phyloP scores from a whole-genome alignment of 2,888 invertebrate species.

The Scaeva pyrastri region DNA sequence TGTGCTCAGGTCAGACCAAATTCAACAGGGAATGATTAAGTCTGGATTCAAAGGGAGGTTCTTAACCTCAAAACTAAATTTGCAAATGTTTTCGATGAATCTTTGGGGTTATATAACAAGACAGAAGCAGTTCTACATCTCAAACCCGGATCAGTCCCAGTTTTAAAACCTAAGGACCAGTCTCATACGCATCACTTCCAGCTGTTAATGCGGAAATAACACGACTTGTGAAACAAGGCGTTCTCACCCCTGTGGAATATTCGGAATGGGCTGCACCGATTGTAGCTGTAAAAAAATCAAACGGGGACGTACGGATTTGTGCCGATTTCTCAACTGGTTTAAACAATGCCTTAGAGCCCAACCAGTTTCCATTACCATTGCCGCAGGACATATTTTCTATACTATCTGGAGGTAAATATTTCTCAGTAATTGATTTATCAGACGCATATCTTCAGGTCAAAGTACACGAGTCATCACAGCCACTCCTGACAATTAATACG shows the following conservation, averaged over 20 bases:
- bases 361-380: conserved; percentile 67
- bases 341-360: too few relatives aligned
- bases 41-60: neutral
- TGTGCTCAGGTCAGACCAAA: conserved; percentile 1
- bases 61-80: neutral
- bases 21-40: neutral
- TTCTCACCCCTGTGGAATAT: conserved; percentile 49
- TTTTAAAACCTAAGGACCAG: conserved; percentile 34
- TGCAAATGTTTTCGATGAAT: conserved; percentile 30
- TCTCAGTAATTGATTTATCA: conserved; percentile 68
- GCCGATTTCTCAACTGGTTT: conserved; percentile 76
- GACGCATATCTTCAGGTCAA: conserved; percentile 76
- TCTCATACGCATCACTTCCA: conserved; percentile 27
- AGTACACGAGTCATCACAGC: conserved; percentile 68
- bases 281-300: conserved; percentile 57
- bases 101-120: conserved; percentile 22
- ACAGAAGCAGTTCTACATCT: too few relatives aligned
- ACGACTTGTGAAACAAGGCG: conserved; percentile 37
- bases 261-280: conserved; percentile 77
- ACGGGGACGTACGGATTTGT: conserved; percentile 74
- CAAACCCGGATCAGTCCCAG: conserved; percentile 32
- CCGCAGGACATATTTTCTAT: conserved; percentile 74
- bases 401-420: conserved; percentile 54
- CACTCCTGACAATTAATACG: conserved; percentile 66
- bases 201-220: conserved; percentile 24